Percentiles rank a stretch among this genome's conserved stretches.
These are phyloP conservation scores for Zophobas morio DNA, from an alignment of 1,140 invertebrate genomes.

Conservation along the genomic window DNA sequence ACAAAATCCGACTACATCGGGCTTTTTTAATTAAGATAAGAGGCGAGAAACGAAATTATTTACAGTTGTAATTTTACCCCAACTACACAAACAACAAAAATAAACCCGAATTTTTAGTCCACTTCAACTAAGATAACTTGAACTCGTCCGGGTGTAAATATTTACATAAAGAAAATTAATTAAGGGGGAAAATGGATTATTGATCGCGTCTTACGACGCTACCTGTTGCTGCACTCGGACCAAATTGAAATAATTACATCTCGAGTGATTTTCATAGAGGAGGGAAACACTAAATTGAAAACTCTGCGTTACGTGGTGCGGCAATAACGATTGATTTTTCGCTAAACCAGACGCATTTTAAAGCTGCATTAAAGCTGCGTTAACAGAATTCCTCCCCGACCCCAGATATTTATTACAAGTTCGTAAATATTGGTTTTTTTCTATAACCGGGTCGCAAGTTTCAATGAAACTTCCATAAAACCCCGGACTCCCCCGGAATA, in stretches of 20 bases:
- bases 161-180: conserved; percentile 41
- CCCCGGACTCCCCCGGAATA: neutral
- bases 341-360: too few species aligned
- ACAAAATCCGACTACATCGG: neutral
- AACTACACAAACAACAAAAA: too few species aligned
- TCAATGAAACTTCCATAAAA: neutral
- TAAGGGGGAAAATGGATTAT: conserved; percentile 22
- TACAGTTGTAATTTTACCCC: neutral
- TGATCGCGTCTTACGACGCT: conserved; percentile 12
- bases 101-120: neutral
- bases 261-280: neutral
- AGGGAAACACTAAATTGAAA: neutral
- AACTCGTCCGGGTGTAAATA: conserved; percentile 25
- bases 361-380: neutral
- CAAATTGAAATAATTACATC: neutral
- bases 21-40: conserved; percentile 17
- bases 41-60: neutral
- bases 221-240: conserved; percentile 34
- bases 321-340: too few species aligned
- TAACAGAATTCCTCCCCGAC: neutral
- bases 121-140: neutral
- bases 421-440: conserved; percentile 8
- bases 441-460: neutral
- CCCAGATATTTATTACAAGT: neutral
- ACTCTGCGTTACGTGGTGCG: too few species aligned